Percentiles rank a stretch among this genome's conserved stretches.
phyloP scores from a whole-genome alignment of 2,113 vertebrate genomes.

The Microtus pennsylvanicus region DNA sequence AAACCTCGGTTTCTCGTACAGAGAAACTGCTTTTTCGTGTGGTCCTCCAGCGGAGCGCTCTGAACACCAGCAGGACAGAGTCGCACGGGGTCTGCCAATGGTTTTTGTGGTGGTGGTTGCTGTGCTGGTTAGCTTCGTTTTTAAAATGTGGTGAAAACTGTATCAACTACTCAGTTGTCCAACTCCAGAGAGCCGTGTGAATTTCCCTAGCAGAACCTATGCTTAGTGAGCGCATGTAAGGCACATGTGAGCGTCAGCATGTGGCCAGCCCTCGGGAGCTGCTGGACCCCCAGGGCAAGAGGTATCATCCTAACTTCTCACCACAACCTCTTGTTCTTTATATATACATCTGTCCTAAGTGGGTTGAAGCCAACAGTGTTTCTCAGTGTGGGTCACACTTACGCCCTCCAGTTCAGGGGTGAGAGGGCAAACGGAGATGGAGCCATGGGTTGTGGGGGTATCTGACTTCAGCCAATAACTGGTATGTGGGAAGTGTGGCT shows the following conservation, averaged over 20 bases:
- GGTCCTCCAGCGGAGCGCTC: not conserved
- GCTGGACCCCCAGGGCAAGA: not conserved
- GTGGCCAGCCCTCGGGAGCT: not conserved
- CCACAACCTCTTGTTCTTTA: not conserved
- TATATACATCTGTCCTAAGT: not conserved
- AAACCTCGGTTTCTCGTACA: not conserved
- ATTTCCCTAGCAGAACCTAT: not conserved
- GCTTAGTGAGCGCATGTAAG: not conserved
- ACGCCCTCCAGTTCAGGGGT: not conserved
- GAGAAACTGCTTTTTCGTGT: not conserved
- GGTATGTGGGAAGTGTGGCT: rapidly evolving
- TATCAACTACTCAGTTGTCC: rapidly evolving
- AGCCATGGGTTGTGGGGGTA: not conserved
- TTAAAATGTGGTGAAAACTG: not conserved
- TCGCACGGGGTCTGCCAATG: rapidly evolving
- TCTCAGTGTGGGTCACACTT: not conserved
- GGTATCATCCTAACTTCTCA: not conserved
- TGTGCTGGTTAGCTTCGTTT: not conserved
- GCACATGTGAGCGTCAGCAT: no score
- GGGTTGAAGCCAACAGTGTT: not conserved
- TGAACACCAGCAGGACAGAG: not conserved
- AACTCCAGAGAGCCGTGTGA: not conserved
- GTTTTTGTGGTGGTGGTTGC: not conserved
- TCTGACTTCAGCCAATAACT: not conserved
- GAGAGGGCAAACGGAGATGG: not conserved